Conservation (phyloP, 2,888 invertebrate genomes). For the Xylophagus ater region DNA sequence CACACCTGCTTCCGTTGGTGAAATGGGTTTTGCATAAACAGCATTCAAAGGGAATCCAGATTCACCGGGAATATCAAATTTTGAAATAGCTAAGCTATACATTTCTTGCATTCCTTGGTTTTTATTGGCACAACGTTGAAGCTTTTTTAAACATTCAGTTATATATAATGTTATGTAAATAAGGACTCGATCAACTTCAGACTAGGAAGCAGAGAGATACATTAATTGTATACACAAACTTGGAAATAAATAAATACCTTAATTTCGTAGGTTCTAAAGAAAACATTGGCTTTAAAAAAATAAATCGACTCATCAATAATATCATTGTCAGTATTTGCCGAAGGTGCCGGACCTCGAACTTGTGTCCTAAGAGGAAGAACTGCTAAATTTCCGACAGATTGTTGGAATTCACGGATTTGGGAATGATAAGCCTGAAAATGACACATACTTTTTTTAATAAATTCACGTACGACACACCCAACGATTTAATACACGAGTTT, state of each 20-base stretch:
- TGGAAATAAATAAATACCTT: no score
- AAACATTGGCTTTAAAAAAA: conserved; percentile 98
- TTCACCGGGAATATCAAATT: conserved; percentile 95
- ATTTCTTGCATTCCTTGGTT: conserved; percentile 89
- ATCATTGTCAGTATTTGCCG: conserved; percentile 62
- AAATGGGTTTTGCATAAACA: conserved; percentile 80
- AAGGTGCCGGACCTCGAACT: conserved; percentile 84
- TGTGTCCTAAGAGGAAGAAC: conserved; percentile 82
- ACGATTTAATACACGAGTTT: neutral
- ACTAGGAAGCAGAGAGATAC: no score
- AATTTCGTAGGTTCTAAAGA: conserved; percentile 97
- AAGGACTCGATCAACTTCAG: conserved; percentile 89
- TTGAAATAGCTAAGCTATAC: conserved; percentile 88
- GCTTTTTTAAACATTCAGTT: conserved; percentile 90
- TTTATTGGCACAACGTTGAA: conserved; percentile 84
- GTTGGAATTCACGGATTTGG: conserved; percentile 60
- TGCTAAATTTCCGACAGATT: conserved; percentile 83
- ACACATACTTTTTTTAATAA: no score
- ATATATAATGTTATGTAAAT: conserved; percentile 97
- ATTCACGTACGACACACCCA: neutral
- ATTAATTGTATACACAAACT: conserved; percentile 25
- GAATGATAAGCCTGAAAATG: conserved; percentile 99
- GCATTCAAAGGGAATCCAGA: conserved; percentile 88
- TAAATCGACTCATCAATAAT: conserved; percentile 95
- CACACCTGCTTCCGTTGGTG: conserved; percentile 68